Evolutionary conservation across 2,888 invertebrate species (phyloP).

Genomic region (Dendrolimus houi): DNA sequence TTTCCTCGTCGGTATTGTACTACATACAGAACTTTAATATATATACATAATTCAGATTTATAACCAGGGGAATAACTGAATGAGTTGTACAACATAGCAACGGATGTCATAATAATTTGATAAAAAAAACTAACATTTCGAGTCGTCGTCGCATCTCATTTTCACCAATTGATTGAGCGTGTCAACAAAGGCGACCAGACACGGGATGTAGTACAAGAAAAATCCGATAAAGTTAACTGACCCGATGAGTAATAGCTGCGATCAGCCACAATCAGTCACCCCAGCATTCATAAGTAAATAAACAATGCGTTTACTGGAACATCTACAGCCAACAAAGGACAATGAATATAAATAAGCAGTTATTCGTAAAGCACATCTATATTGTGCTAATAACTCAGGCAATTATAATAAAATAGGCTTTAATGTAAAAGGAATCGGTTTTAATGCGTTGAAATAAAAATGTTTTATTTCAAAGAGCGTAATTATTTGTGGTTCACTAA

Average conservation of each 20-base stretch:
- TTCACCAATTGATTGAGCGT: background rate
- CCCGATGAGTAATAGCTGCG: constrained; percentile 37
- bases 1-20: no score
- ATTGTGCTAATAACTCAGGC: background rate
- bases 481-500: background rate
- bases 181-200: constrained; percentile 9
- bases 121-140: background rate
- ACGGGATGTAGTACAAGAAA: constrained; percentile 19
- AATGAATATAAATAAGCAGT: constrained; percentile 12
- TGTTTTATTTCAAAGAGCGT: no score
- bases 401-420: background rate
- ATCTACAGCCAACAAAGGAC: constrained; percentile 23
- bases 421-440: no score
- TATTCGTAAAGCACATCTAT: background rate
- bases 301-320: constrained; percentile 27
- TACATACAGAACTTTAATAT: no score
- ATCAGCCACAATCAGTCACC: constrained; percentile 40
- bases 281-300: constrained; percentile 30
- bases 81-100: no score
- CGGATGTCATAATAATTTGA: no score
- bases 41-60: no score
- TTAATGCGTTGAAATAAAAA: no score
- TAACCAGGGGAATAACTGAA: no score
- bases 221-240: constrained; percentile 47
- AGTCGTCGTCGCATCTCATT: background rate